Base-by-base conservation (phyloP, 2,113 vertebrate genomes). In the Callipepla californica region DNA sequence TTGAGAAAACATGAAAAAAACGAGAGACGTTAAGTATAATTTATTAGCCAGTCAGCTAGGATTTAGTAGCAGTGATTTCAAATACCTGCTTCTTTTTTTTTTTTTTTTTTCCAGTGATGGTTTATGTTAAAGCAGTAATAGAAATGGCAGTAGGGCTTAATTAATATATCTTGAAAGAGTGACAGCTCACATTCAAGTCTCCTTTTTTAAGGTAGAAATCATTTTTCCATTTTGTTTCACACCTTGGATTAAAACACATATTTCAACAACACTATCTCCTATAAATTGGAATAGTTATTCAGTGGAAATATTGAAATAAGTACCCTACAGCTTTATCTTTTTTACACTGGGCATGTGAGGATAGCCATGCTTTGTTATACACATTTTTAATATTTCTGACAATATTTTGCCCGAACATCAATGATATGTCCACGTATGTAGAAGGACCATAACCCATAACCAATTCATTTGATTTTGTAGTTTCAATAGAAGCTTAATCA, bases 1-100 rank as follows among this genome's bases (percentile, higher is more conserved):
- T 12, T 59, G 25, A 85, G 34, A 90, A 63, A 92, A 80, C 28
- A 12, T 2, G 4, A 87, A 96, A 62, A 13, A 95, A 95, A 85
- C 44, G 23, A 80, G 26, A 82, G 9, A 14, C 7, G 14, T 45
- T 79, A 82, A 57, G 80, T 87, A 74, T 59, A 1, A 91, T 5
- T 91, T 83, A 87, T 69, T 80, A 83, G 20, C 47, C 51, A 58
- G 70, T 58, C 63, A 62, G 36, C 21, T 45, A 67, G 85, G 17
- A 69, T 74, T 28, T 23, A 2, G 45, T 23, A 32, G 8, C 59
- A 50, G 50, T 45, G n/a, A 42, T 67, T 91, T 94, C 40, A 69
- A 82, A 79, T n/a, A 61, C 23, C 32, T 90, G 36, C 20, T 42
- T 74, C 66, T 88, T 92, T 88, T 0, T n/a, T 93, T 94, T 85